Conservation (phyloP, 1,140 invertebrate species). For the Nephila pilipes region DNA sequence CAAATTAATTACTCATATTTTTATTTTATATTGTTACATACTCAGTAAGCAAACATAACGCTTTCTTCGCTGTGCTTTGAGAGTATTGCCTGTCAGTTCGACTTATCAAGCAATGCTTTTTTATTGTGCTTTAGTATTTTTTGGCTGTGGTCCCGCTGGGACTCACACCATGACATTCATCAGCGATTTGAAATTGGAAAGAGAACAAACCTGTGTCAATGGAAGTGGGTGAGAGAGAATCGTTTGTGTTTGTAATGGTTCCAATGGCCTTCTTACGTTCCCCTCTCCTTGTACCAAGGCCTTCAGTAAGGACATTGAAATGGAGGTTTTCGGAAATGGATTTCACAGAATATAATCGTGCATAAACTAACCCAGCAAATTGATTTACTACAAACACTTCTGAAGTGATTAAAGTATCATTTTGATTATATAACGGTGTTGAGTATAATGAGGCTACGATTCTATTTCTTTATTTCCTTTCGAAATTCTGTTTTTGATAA, state of each 20-base stretch:
- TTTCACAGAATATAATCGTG: too few species aligned
- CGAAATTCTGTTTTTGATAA: too few species aligned
- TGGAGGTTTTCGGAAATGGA: background rate
- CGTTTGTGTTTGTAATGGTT: conserved; percentile 21
- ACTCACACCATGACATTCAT: background rate
- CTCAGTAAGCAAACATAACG: background rate
- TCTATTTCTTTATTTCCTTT: too few species aligned
- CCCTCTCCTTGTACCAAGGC: background rate
- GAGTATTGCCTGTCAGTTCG: background rate
- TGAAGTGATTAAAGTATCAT: too few species aligned
- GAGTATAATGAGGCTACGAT: too few species aligned
- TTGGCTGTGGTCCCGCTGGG: conserved; percentile 54
- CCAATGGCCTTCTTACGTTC: background rate
- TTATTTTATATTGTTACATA: background rate
- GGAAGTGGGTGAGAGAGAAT: background rate
- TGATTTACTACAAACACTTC: too few species aligned
- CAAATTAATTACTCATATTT: too few species aligned
- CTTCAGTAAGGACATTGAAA: background rate
- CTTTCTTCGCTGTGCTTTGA: background rate
- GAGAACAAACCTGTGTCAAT: background rate
- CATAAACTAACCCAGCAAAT: too few species aligned
- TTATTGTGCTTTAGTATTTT: background rate
- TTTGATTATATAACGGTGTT: too few species aligned
- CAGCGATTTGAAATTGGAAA: conserved; percentile 22
- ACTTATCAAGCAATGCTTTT: conserved; percentile 10